These are phyloP conservation scores for Babylonia areolata DNA, from an alignment of 1,140 invertebrate genomes.

Conservation along the genomic window DNA sequence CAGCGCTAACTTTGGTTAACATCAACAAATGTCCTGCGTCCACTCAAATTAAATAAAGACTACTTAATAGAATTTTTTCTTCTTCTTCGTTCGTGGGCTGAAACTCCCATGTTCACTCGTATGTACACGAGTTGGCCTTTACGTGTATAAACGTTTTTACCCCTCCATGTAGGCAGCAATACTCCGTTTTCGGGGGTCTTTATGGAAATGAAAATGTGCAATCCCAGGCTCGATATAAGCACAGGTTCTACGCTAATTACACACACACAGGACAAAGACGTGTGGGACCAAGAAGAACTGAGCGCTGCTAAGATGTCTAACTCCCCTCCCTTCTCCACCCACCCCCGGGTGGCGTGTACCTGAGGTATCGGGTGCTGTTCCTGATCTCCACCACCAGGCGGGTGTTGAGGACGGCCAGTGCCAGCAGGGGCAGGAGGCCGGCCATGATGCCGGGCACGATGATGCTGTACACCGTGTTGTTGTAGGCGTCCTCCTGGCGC, in stretches of 20 bases:
- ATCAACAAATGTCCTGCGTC: too few relatives aligned
- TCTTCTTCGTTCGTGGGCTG: too few relatives aligned
- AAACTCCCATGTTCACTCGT: too few relatives aligned
- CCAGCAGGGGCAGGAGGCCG: slow-evolving; percentile 80
- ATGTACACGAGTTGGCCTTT: too few relatives aligned
- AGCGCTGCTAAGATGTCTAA: background rate
- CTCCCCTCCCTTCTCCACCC: background rate
- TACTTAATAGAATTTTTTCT: too few relatives aligned
- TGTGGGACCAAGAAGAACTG: background rate
- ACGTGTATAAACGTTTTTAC: too few relatives aligned
- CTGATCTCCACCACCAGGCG: slow-evolving; percentile 83
- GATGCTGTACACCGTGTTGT: slow-evolving; percentile 79
- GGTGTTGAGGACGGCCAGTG: slow-evolving; percentile 83
- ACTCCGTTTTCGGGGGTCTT: too few relatives aligned
- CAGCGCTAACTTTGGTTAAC: too few relatives aligned
- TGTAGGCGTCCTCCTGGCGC: slow-evolving; percentile 8
- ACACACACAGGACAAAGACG: background rate
- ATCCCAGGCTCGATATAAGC: too few relatives aligned
- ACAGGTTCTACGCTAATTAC: background rate
- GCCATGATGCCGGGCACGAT: slow-evolving; percentile 81
- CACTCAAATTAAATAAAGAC: too few relatives aligned
- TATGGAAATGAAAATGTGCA: too few relatives aligned
- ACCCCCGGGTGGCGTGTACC: background rate
- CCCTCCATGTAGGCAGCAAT: too few relatives aligned
- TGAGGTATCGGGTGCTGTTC: slow-evolving; percentile 68